Evolutionary conservation across 1,140 invertebrate genomes (phyloP), one percentile per base, ranked within the genome.

Genomic region (Drosophila bifasciata): DNA sequence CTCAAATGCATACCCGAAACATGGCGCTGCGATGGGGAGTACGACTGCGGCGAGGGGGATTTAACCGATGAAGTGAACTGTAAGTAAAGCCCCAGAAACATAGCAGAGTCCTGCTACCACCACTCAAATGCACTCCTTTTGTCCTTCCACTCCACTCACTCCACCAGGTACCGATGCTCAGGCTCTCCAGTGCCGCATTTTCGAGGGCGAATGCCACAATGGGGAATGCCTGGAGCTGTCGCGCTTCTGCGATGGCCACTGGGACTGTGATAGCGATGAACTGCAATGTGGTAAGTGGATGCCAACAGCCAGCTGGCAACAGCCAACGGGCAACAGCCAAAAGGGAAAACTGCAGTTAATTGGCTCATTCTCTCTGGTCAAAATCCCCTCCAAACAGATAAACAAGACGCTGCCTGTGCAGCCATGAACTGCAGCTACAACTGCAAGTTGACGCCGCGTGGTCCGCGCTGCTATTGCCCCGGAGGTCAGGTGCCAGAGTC

Each of bases 181-280:
- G 62, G 73, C 60, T 49, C 78, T 84, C 75, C 91, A 90, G 55
- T 96, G 95, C 89, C 92, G 91, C 28, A 91, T 90, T 45, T 93
- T 93, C 16, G 94, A 96, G 92, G 94, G 95, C 84, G 92, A 94
- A 72, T 96, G 95, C 91, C 90, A 88, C 57, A 94, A 94, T 46
- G 93, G 93, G 61, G 93, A 93, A 75, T 97, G 97, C 92, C 94
- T 97, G 67, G 95, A 95, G 59, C 92, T 93, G 41, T 94, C 93
- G 17, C 97, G 96, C 94, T 93, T 95, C 44, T 97, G 96, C 92
- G 96, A 97, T 92, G 95, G 94, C 28, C 94, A 95, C 69, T 91
- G 93, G 57, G 96, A 97, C 92, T 97, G 96, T 92, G 94, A 94
- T 41, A 93, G 93, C 52, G 92, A 93, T 67, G 92, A 93, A 52